Evolutionary conservation across 2,797 vertebrate species (phyloP).

Genomic region (Gadopsis marmoratus): DNA sequence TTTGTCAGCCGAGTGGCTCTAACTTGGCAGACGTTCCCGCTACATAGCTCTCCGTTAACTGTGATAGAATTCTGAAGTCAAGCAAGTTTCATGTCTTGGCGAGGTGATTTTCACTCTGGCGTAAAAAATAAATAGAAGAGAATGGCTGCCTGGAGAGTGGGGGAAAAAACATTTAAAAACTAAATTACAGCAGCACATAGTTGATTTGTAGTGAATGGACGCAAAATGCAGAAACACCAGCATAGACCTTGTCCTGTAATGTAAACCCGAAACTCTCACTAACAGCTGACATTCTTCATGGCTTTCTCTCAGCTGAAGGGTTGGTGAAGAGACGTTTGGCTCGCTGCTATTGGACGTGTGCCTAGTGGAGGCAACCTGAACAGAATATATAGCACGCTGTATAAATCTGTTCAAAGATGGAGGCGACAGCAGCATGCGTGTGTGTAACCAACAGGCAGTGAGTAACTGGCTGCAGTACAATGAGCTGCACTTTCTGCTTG

Average conservation of each 20-base stretch:
- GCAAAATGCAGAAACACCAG: slow-evolving; percentile 7
- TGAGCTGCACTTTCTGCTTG: slow-evolving; percentile 22
- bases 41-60: neutral
- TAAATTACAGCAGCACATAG: slow-evolving; percentile 5
- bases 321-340: slow-evolving; percentile 39
- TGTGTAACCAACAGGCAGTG: slow-evolving; percentile 22
- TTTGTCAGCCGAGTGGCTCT: neutral
- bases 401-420: slow-evolving; percentile 47
- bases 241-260: slow-evolving; percentile 1
- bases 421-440: slow-evolving; percentile 28
- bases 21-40: no score
- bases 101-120: neutral
- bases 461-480: slow-evolving; percentile 37
- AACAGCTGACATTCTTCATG: slow-evolving; percentile 15
- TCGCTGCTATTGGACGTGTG: slow-evolving; percentile 44
- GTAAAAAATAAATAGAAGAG: neutral
- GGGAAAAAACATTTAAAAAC: neutral
- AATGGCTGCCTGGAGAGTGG: neutral
- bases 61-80: neutral
- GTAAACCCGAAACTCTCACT: slow-evolving; percentile 35
- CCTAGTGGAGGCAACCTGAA: slow-evolving; percentile 44
- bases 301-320: slow-evolving; percentile 30
- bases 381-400: slow-evolving; percentile 52
- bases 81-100: neutral
- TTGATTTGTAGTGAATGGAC: slow-evolving; percentile 12